A percentile compares a stretch with the other conserved stretches of the same genome.
Evolutionary conservation across 2,888 invertebrate genomes (phyloP).

Genomic region (Hypomecis punctinalis): DNA sequence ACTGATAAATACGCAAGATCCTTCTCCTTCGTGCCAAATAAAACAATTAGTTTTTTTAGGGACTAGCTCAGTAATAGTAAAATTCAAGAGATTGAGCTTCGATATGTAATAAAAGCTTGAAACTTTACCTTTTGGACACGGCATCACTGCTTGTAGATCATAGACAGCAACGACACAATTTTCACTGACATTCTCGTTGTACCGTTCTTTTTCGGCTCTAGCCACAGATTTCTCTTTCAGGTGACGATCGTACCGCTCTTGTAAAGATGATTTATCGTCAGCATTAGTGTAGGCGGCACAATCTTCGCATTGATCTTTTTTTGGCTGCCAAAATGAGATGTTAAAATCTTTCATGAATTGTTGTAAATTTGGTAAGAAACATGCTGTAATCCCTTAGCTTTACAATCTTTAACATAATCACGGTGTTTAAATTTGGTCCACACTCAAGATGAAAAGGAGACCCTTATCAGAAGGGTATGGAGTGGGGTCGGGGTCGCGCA

Average conservation of each 20-base stretch:
- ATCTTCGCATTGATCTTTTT: background rate
- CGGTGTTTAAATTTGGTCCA: too few species aligned
- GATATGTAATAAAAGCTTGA: background rate
- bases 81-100: background rate
- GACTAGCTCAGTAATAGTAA: background rate
- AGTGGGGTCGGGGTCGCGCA: too few species aligned
- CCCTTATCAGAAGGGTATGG: too few species aligned
- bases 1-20: too few species aligned
- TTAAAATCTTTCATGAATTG: background rate
- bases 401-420: background rate
- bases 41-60: background rate
- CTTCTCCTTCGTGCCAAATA: background rate
- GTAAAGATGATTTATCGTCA: background rate
- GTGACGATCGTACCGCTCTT: background rate
- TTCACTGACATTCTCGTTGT: background rate
- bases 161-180: background rate
- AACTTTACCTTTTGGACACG: background rate
- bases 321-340: background rate
- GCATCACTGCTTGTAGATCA: background rate
- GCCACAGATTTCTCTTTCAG: background rate
- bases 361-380: background rate
- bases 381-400: background rate
- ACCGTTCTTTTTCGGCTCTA: background rate
- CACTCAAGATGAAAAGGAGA: too few species aligned
- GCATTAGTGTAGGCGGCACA: background rate